Evolutionary conservation across 1,140 invertebrate genomes (phyloP).

Genomic region (Mamestra configurata): DNA sequence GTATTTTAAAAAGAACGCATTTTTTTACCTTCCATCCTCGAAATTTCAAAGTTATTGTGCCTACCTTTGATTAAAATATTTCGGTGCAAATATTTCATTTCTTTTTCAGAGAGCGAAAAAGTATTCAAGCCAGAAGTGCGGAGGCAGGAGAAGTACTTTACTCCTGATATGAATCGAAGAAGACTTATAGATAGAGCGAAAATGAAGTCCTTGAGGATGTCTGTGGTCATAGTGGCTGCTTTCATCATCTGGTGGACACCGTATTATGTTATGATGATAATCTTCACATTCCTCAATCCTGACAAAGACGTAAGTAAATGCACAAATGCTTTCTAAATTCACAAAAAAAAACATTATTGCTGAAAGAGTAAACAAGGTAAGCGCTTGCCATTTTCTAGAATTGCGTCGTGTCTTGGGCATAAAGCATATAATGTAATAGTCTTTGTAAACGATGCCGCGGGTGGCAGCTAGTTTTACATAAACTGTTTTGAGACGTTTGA

Average conservation of each 20-base stretch:
- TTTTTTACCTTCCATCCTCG: neutral
- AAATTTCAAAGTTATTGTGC: conserved; percentile 5
- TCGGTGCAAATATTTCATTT: conserved; percentile 29
- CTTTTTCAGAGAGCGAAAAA: conserved; percentile 89
- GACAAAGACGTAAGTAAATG: conserved; percentile 90
- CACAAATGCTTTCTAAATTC: no score
- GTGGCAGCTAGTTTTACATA: no score
- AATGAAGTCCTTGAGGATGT: conserved; percentile 94
- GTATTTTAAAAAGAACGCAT: conserved; percentile 5
- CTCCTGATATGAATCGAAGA: conserved; percentile 89
- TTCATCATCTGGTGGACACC: conserved; percentile 99
- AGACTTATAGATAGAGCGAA: conserved; percentile 93
- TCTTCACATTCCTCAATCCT: conserved; percentile 93
- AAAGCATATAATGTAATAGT: no score
- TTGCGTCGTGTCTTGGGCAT: no score
- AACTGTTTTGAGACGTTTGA: no score
- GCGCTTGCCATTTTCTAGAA: no score
- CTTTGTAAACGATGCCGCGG: no score
- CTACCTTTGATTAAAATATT: conserved; percentile 24
- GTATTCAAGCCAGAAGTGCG: conserved; percentile 89
- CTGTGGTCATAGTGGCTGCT: conserved; percentile 94
- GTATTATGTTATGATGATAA: conserved; percentile 96
- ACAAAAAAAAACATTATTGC: no score
- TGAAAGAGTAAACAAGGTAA: no score
- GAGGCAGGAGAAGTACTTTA: conserved; percentile 76